Percentiles rank a stretch among this genome's conserved stretches.
Evolutionary conservation across 2,113 vertebrate species (phyloP).

Genomic region (Anarhynchus alexandrinus): DNA sequence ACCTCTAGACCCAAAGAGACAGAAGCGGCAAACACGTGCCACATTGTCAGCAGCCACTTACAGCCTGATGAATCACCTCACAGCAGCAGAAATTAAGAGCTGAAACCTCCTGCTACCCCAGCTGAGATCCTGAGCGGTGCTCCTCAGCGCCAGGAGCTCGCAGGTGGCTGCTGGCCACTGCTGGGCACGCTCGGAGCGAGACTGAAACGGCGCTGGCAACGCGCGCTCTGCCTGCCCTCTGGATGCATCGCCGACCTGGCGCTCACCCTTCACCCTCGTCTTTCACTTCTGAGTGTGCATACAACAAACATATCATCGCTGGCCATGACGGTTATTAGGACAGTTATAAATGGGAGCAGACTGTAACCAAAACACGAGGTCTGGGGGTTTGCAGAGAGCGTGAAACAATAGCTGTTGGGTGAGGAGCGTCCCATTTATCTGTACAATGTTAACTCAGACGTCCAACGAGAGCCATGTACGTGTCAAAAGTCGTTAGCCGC

Average conservation of each 20-base stretch:
- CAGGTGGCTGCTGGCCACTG: not conserved
- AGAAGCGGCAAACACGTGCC: not conserved
- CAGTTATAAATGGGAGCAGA: not conserved
- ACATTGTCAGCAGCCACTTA: not conserved
- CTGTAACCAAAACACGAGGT: not conserved
- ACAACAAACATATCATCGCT: rapidly evolving
- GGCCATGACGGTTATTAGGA: not conserved
- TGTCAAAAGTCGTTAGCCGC: not conserved
- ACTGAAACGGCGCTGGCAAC: not conserved
- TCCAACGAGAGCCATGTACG: not conserved
- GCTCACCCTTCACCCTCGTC: rapidly evolving
- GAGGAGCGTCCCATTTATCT: not conserved
- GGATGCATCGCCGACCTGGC: not conserved
- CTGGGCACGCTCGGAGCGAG: not conserved
- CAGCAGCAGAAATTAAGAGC: not conserved
- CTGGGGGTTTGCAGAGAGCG: not conserved
- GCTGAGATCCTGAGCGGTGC: rapidly evolving
- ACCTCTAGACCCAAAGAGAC: not conserved
- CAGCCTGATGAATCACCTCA: not conserved
- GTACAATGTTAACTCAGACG: rapidly evolving
- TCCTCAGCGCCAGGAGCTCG: not conserved
- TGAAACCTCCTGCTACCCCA: not conserved
- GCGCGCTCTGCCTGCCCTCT: rapidly evolving
- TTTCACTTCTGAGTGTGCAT: rapidly evolving
- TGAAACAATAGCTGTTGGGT: rapidly evolving